Conservation (phyloP, 2,113 vertebrate species). For the Poeciliopsis prolifica region DNA sequence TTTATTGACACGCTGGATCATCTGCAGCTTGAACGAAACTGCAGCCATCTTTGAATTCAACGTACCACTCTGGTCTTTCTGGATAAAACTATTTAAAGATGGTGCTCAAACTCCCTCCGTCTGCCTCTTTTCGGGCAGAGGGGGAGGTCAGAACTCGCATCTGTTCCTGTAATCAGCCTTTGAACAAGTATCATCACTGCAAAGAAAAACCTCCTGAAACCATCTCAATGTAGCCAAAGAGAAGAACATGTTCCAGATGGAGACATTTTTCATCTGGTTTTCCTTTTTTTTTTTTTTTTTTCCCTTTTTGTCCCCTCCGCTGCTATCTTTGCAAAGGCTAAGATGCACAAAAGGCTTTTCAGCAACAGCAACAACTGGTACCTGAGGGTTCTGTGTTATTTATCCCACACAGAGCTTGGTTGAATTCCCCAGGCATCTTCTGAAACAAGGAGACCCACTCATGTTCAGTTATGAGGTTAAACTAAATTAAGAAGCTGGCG, state of each 20-base stretch:
- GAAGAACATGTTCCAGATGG: conserved; percentile 58
- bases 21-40: conserved; percentile 56
- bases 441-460: conserved; percentile 50
- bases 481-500: conserved; percentile 17
- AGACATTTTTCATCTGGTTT: conserved; percentile 36
- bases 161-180: conserved; percentile 62
- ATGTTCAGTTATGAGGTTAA: conserved; percentile 37
- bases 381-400: conserved; percentile 57
- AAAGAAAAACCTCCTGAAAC: conserved; percentile 34
- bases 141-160: conserved; percentile 49
- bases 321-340: conserved; percentile 28
- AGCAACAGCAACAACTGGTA: conserved; percentile 43
- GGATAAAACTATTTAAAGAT: conserved; percentile 28
- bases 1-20: conserved; percentile 64
- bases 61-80: conserved; percentile 24
- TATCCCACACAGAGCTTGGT: conserved; percentile 35
- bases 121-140: conserved; percentile 7
- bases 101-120: neutral
- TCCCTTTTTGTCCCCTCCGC: neutral
- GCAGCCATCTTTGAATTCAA: conserved; percentile 51
- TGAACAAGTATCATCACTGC: conserved; percentile 43
- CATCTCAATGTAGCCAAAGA: conserved; percentile 29
- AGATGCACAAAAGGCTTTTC: conserved; percentile 49
- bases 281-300: neutral
- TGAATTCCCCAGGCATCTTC: conserved; percentile 38